Percentiles rank a stretch among this genome's conserved stretches.
phyloP scores from a whole-genome alignment of 2,797 vertebrate genomes.

The Rhyacichthys aspro region DNA sequence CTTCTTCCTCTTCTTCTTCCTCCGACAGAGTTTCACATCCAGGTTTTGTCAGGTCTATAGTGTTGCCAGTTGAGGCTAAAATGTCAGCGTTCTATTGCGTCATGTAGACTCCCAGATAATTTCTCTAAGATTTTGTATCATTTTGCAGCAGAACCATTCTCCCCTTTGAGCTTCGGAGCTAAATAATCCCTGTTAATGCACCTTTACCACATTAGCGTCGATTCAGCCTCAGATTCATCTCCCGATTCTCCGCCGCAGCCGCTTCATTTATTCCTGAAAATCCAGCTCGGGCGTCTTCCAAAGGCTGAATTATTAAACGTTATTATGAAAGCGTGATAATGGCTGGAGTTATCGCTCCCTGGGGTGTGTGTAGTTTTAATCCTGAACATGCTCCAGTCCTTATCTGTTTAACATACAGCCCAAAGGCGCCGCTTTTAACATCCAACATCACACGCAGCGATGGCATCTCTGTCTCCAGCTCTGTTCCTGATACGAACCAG shows the following conservation, averaged over 20 bases:
- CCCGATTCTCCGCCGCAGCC: constrained; percentile 33
- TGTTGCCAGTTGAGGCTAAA: too few species aligned
- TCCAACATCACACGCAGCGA: constrained; percentile 47
- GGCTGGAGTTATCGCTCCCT: constrained; percentile 64
- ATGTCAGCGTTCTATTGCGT: too few species aligned
- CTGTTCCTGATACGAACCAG: too few species aligned
- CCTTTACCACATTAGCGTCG: too few species aligned
- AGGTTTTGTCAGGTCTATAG: too few species aligned
- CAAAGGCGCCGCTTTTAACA: constrained; percentile 70
- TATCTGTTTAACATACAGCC: constrained; percentile 71
- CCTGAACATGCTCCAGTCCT: constrained; percentile 64
- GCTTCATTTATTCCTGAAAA: constrained; percentile 64
- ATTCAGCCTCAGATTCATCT: constrained; percentile 33
- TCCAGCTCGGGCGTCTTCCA: constrained; percentile 19
- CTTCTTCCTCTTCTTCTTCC: too few species aligned
- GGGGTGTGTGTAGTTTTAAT: constrained; percentile 63
- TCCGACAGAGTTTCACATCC: too few species aligned
- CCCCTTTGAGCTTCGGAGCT: too few species aligned
- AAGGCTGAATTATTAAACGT: constrained; percentile 68
- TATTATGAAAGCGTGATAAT: constrained; percentile 72
- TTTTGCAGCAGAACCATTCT: too few species aligned
- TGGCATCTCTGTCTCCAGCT: constrained; percentile 15
- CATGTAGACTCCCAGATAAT: too few species aligned
- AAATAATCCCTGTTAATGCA: too few species aligned
- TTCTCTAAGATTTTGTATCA: too few species aligned